Evolutionary conservation across 2,797 vertebrate genomes (phyloP).

Genomic region (Enteromius paludinosus): DNA sequence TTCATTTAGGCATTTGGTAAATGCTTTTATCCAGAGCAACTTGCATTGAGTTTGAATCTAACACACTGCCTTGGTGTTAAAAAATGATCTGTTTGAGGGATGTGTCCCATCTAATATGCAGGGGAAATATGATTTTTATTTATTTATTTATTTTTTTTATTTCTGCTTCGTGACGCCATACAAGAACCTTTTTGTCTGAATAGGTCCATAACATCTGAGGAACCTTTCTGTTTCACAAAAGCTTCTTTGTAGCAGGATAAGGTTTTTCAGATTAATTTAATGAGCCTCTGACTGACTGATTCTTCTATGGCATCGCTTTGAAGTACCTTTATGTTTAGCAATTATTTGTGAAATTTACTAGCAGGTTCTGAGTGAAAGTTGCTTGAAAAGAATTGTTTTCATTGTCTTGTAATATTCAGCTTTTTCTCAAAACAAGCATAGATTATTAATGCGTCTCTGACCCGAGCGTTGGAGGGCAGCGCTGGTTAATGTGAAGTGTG

Average conservation of each 20-base stretch:
- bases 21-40: not conserved
- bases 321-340: not conserved
- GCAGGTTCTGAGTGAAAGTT: not conserved
- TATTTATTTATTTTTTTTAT: no score
- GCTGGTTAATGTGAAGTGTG: conserved; percentile 68
- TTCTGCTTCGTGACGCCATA: no score
- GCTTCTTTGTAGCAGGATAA: no score
- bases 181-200: no score
- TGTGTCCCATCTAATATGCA: not conserved
- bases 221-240: no score
- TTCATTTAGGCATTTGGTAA: not conserved
- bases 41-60: not conserved
- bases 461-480: conserved; percentile 2
- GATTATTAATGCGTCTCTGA: not conserved
- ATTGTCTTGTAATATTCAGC: not conserved
- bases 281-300: no score
- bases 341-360: not conserved
- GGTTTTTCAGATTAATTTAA: no score
- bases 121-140: not conserved
- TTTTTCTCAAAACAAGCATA: not conserved
- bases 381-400: not conserved
- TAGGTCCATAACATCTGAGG: no score
- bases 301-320: no score
- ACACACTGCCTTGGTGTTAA: not conserved
- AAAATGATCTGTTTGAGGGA: not conserved